Conservation (phyloP, 2,888 invertebrate genomes). For the Ephialtes manifestator region DNA sequence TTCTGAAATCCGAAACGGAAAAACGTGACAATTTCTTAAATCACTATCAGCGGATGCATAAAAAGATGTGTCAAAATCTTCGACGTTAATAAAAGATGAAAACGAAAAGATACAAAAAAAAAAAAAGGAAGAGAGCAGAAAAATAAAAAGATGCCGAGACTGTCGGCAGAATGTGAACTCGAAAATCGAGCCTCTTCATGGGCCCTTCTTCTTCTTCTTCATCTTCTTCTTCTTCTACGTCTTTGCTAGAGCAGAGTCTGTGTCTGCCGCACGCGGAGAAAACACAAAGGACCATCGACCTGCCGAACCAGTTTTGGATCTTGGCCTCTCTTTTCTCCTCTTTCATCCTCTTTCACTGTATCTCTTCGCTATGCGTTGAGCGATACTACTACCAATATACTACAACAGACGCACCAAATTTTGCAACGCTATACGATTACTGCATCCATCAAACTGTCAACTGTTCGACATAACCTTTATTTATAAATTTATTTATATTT, state of each 20-base stretch:
- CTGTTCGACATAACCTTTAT: background rate
- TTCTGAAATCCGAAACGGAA: too few species aligned
- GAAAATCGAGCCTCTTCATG: slow-evolving; percentile 21
- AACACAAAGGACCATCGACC: slow-evolving; percentile 76
- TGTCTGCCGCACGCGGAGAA: slow-evolving; percentile 50
- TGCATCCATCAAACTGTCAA: slow-evolving; percentile 19
- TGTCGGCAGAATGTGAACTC: slow-evolving; percentile 37
- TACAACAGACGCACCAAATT: background rate
- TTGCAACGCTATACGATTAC: slow-evolving; percentile 5
- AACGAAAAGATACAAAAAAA: background rate
- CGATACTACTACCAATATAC: background rate
- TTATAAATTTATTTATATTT: too few species aligned
- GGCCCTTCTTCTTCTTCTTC: background rate
- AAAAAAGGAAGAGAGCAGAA: background rate
- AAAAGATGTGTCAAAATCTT: background rate
- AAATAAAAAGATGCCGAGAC: slow-evolving; percentile 14
- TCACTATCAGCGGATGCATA: too few species aligned
- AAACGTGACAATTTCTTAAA: too few species aligned
- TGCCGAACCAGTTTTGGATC: slow-evolving; percentile 76
- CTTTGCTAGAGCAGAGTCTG: slow-evolving; percentile 29
- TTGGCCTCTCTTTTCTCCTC: slow-evolving; percentile 66
- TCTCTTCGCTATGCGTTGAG: background rate
- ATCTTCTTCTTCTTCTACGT: slow-evolving; percentile 20
- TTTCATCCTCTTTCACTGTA: slow-evolving; percentile 29
- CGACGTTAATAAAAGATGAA: background rate